Base-by-base conservation (phyloP, 1,140 invertebrate genomes). In the Centruroides sculpturatus region DNA sequence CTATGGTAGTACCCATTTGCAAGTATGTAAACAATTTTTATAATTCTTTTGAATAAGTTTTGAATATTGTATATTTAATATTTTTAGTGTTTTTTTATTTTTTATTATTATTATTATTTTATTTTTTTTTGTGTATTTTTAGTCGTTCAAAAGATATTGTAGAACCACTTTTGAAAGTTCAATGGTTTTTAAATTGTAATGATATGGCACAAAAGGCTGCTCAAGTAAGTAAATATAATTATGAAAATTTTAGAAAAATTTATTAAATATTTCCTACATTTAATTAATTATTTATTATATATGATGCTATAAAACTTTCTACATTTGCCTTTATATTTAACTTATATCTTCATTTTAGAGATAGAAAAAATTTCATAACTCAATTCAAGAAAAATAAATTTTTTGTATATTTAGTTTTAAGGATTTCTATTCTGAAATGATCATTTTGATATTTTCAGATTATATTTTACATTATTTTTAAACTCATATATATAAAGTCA, bases 141-240 rank as follows among this genome's bases (percentile, higher is more conserved):
- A 97, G 90, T 74, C 82, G 96, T 55, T 97, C 92, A 3, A 99
- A 99, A 75, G 97, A 99, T 76, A 83, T 99, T 9, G 91, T 99
- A 52, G 97, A 99, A 72, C 96, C 95, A 0, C 79, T 98, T 66
- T 81, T 98, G 3, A 99, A 98, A 75, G 89, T 92, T 0, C 97
- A 99, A 76, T 99, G 97, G 97, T 98, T 80, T 72, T 76, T 82
- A 76, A 88, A 69, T 49, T 69, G 68, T 66, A 65, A 63, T 34
- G 66, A 63, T 41, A 70, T 70, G 67, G 69, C 69, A 11, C 56
- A 65, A 12, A 59, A 63, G 62, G 61, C 66, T 13, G 51, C 58
- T n/a, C 46, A 65, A 10, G 64, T 65, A 47, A 52, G 47, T 10
- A 36, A 34, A 12, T 41, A 23, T 23, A 23, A 2, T 23, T 23